Conservation (phyloP, 92 coral and sea anemone species). For the Porites lobata region DNA sequence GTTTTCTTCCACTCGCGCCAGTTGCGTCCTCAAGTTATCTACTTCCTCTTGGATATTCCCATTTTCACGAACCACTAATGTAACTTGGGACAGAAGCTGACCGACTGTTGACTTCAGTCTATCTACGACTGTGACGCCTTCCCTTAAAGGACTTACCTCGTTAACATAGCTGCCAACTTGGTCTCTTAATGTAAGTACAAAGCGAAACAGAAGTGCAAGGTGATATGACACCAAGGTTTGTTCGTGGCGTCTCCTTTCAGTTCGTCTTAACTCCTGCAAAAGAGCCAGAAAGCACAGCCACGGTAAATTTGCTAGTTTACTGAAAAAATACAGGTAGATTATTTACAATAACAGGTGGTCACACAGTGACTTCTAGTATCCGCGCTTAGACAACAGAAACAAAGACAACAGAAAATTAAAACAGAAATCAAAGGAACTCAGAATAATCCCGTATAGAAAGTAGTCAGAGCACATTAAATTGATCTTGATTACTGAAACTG, state of each 20-base stretch:
- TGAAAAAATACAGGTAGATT: no score
- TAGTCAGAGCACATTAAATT: no score
- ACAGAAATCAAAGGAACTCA: no score
- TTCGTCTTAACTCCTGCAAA: slow-evolving; percentile 49
- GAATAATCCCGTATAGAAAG: no score
- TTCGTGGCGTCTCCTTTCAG: slow-evolving; percentile 51
- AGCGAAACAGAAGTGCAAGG: slow-evolving; percentile 27
- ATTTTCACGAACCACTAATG: slow-evolving; percentile 21
- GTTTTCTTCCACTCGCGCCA: slow-evolving; percentile 22
- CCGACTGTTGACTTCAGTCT: slow-evolving; percentile 47
- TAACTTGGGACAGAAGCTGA: slow-evolving; percentile 52
- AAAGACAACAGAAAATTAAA: no score
- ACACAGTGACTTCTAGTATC: no score
- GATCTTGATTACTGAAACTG: no score
- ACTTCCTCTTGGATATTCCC: slow-evolving; percentile 19
- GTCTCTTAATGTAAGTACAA: slow-evolving; percentile 7
- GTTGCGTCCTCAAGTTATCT: slow-evolving; percentile 1
- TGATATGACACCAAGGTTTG: slow-evolving; percentile 24
- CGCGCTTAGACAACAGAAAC: no score
- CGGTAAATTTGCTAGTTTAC: no score
- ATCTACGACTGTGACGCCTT: slow-evolving; percentile 15
- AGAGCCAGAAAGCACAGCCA: background rate
- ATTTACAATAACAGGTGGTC: no score
- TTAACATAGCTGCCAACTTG: slow-evolving; percentile 16
- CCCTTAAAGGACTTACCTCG: slow-evolving; percentile 37